Evolutionary conservation across 2,797 vertebrate species (phyloP).

Genomic region (Spinibarbus caldwelli): DNA sequence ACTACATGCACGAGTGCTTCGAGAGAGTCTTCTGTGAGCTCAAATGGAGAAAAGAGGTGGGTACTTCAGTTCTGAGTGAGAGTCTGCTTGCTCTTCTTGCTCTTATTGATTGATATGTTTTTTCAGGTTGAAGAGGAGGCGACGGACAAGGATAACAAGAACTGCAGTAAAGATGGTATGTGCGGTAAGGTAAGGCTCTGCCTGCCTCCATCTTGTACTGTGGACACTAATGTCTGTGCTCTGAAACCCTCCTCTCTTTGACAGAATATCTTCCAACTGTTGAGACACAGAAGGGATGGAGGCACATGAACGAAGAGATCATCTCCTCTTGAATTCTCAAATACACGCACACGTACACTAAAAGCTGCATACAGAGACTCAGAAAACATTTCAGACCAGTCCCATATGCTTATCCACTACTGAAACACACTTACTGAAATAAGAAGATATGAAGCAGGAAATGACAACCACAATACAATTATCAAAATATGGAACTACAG

Average conservation of each 20-base stretch:
- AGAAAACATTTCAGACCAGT: constrained; percentile 28
- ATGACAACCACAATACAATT: constrained; percentile 22
- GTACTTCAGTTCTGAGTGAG: neutral
- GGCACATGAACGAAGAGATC: constrained; percentile 84
- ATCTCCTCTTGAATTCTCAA: constrained; percentile 71
- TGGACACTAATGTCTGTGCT: constrained; percentile 19
- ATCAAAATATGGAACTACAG: constrained; percentile 41
- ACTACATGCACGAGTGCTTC: constrained; percentile 99
- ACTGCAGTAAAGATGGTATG: constrained; percentile 88
- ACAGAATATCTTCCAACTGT: constrained; percentile 97
- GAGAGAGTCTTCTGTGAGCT: constrained; percentile 98
- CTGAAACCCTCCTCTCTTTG: constrained; percentile 60
- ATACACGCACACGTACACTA: constrained; percentile 45
- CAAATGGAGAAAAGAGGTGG: constrained; percentile 97
- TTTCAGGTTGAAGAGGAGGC: constrained; percentile 87
- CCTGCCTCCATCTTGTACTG: constrained; percentile 70
- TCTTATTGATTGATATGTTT: constrained; percentile 22
- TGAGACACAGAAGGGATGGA: constrained; percentile 90
- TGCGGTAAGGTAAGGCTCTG: constrained; percentile 88
- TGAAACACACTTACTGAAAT: constrained; percentile 55
- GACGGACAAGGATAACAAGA: constrained; percentile 87
- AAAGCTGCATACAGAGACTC: constrained; percentile 55
- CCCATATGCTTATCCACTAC: constrained; percentile 27
- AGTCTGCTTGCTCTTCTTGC: neutral
- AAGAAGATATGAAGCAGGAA: constrained; percentile 36